phyloP scores from a whole-genome alignment of 2,113 vertebrate species.

The Macrotus californicus region DNA sequence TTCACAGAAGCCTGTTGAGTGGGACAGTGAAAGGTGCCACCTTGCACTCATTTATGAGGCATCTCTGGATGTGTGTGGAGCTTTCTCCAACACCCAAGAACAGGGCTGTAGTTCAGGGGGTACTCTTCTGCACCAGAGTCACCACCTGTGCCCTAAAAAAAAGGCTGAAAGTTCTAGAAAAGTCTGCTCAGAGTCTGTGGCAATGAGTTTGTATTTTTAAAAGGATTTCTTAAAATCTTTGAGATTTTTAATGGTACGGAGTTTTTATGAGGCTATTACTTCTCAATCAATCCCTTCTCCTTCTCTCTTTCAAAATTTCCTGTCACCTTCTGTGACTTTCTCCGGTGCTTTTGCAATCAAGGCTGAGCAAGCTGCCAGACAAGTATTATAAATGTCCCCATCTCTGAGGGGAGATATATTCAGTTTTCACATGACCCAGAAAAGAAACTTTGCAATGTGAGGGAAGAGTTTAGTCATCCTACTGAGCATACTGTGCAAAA shows the following conservation, averaged over 20 bases:
- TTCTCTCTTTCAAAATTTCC: neutral
- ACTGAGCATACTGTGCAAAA: neutral
- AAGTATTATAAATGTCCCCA: neutral
- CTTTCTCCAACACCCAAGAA: neutral
- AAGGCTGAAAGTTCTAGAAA: neutral
- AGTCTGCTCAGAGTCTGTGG: neutral
- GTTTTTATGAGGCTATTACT: neutral
- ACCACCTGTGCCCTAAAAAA: neutral
- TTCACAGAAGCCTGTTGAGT: neutral
- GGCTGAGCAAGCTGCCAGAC: neutral
- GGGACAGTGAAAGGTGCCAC: neutral
- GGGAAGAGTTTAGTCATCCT: neutral
- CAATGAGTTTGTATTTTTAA: neutral
- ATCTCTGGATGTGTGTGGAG: too few relatives aligned
- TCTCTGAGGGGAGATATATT: neutral
- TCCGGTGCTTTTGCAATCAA: neutral
- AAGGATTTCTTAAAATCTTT: neutral
- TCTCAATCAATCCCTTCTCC: neutral
- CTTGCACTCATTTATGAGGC: neutral
- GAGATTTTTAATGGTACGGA: neutral
- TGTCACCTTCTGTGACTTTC: neutral
- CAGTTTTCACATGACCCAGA: neutral
- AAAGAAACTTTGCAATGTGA: neutral
- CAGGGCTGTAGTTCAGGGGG: accelerated
- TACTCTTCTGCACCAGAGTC: neutral